phyloP scores from a whole-genome alignment of 2,888 invertebrate genomes.

The Leptinotarsa haldemani region DNA sequence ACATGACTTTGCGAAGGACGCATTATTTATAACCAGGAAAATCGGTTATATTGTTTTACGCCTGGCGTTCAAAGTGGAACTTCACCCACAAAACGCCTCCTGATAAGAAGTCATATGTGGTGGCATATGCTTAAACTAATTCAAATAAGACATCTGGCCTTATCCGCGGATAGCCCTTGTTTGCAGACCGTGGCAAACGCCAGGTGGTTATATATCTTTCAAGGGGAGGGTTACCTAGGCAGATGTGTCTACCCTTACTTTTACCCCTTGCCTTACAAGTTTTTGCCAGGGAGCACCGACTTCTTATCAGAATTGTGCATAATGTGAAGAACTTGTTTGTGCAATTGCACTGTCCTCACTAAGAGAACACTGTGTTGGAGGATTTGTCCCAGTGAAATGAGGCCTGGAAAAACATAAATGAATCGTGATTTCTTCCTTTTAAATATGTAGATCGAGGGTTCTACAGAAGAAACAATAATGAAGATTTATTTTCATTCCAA shows the following conservation, averaged over 20 bases:
- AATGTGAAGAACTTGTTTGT: conserved; percentile 34
- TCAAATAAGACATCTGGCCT: conserved; percentile 57
- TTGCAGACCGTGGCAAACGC: conserved; percentile 65
- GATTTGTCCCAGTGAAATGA: background rate
- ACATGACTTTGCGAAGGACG: too few species aligned
- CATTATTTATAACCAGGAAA: conserved; percentile 19
- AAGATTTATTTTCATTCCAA: too few species aligned
- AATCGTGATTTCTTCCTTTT: too few species aligned
- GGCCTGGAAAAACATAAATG: too few species aligned
- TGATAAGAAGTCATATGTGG: conserved; percentile 52
- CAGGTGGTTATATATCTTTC: conserved; percentile 66
- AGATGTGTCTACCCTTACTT: conserved; percentile 60
- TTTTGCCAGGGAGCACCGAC: conserved; percentile 48
- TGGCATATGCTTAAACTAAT: conserved; percentile 58
- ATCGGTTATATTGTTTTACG: conserved; percentile 27
- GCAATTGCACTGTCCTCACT: conserved; percentile 25
- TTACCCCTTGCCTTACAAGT: conserved; percentile 60
- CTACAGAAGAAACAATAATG: too few species aligned
- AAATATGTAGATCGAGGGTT: too few species aligned
- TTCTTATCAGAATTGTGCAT: conserved; percentile 52
- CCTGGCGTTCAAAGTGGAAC: conserved; percentile 34
- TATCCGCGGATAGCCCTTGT: conserved; percentile 60
- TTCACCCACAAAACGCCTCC: conserved; percentile 45
- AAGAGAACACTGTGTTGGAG: background rate
- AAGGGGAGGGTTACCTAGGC: conserved; percentile 64